Percentiles rank a stretch among this genome's conserved stretches.
Evolutionary conservation across 2,797 vertebrate species (phyloP).

Genomic region (Ptychadena robeensis): DNA sequence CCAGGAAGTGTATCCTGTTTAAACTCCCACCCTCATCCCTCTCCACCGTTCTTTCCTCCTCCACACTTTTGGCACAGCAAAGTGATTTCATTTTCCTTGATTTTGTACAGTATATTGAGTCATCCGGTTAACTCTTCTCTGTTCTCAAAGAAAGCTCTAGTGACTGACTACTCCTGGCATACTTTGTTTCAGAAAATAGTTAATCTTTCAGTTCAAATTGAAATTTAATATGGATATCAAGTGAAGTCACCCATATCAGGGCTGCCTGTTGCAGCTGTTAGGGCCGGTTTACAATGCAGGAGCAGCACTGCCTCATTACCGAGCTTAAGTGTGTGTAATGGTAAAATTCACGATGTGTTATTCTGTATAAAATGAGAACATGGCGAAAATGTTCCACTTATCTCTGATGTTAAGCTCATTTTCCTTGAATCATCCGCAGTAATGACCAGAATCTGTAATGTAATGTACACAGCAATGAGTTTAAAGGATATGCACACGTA

Average conservation of each 20-base stretch:
- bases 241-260: constrained; percentile 17
- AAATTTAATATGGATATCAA: constrained; percentile 33
- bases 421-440: constrained; percentile 17
- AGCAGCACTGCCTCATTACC: constrained; percentile 3
- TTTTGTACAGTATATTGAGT: constrained; percentile 46
- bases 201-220: neutral
- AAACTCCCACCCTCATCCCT: constrained; percentile 40
- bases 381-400: constrained; percentile 38
- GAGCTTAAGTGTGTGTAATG: constrained; percentile 6
- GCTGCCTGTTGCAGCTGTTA: constrained; percentile 28
- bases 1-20: constrained; percentile 60
- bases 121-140: constrained; percentile 27
- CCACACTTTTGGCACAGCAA: constrained; percentile 23
- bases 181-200: neutral
- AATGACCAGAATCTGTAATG: constrained; percentile 31
- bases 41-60: constrained; percentile 22
- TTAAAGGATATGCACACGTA: constrained; percentile 24
- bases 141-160: no score
- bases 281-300: neutral
- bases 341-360: constrained; percentile 10
- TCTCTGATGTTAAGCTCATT: constrained; percentile 27
- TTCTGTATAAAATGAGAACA: neutral
- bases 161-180: neutral
- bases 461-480: constrained; percentile 18
- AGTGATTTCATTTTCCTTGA: constrained; percentile 16